Conservation (phyloP, 2,113 vertebrate genomes). For the Noturus placidus region DNA sequence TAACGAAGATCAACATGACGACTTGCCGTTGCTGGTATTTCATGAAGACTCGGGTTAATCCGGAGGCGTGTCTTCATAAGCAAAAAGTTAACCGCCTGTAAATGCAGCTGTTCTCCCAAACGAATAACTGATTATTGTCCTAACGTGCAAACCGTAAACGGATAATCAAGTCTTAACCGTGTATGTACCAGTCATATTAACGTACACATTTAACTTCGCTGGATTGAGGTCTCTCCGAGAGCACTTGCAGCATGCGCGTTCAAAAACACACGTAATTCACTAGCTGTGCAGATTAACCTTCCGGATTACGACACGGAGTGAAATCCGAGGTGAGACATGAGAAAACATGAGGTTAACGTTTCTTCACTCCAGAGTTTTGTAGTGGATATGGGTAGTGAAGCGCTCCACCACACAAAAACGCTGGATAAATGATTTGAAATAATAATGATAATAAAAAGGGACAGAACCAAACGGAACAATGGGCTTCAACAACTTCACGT, state of each 20-base stretch:
- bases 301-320: background rate
- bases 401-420: background rate
- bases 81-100: background rate
- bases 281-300: constrained; percentile 13
- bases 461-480: constrained; percentile 4
- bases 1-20: background rate
- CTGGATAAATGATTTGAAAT: background rate
- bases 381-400: background rate
- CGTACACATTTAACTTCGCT: constrained; percentile 20
- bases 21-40: background rate
- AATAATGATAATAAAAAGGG: background rate
- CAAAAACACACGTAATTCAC: background rate
- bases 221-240: constrained; percentile 21
- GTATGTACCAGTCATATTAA: background rate
- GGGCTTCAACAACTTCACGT: background rate
- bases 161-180: background rate
- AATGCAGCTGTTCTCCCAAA: background rate
- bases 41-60: background rate
- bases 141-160: background rate
- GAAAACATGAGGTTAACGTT: background rate
- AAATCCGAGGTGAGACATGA: background rate
- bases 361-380: constrained; percentile 1
- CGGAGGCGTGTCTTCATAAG: background rate
- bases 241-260: constrained; percentile 33
- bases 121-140: background rate